Base-by-base conservation (phyloP, 2,888 invertebrate genomes). In the Heteropelma amictum region DNA sequence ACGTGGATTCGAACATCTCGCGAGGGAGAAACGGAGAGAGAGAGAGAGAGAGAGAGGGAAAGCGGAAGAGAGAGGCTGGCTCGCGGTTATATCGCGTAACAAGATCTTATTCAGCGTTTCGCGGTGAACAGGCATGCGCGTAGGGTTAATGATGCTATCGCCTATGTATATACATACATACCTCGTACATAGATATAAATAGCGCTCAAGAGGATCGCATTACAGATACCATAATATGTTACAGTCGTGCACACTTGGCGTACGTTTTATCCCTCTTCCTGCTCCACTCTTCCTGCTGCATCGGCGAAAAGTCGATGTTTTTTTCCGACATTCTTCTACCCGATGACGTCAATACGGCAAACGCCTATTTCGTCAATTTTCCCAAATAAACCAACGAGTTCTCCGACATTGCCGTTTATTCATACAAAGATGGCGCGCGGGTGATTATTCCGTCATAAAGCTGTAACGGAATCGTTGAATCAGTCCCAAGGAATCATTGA, bases 111-210 rank as follows among this genome's bases (percentile, higher is more conserved):
- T 86, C 87, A 81, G 83, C 82, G 85, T 85, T 71, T 83, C 81
- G 79, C 71, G 60, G 77, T 76, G 77, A 70, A 42, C 65, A 61
- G 69, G 61, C 70, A 47, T 58, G 51, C 60, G 69, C 69, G 63
- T 64, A 84, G 87, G 88, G 87, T 87, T 88, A 87, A 88, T 86
- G 88, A 88, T 89, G 87, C 88, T 89, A 89, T 89, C 88, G 88
- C 83, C 64, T 84, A 83, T 84, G 12, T 14, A 84, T n/a, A n/a
- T n/a, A n/a, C n/a, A n/a, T n/a, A n/a, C n/a, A n/a, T n/a, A n/a
- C n/a, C n/a, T n/a, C n/a, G n/a, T n/a, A n/a, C n/a, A n/a, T n/a
- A n/a, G n/a, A n/a, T n/a, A n/a, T n/a, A n/a, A n/a, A n/a, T 88
- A 88, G 88, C 88, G 88, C 88, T n/a, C 87, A 88, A 88, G 87